phyloP scores from a whole-genome alignment of 2,888 invertebrate species.

The Hymenopus coronatus region DNA sequence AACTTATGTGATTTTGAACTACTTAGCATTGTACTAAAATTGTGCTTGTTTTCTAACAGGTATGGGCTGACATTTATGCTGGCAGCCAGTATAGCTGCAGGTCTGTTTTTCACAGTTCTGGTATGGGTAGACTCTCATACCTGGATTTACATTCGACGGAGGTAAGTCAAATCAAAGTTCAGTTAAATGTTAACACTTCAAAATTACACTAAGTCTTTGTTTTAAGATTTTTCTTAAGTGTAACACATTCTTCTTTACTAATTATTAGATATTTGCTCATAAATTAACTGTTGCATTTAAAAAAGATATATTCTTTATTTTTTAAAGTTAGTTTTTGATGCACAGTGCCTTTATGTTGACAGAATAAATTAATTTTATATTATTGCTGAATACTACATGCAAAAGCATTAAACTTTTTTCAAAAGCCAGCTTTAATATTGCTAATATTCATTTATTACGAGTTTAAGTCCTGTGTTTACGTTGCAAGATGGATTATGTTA shows the following conservation, averaged over 20 bases:
- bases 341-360: no score
- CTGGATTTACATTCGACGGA: conserved; percentile 93
- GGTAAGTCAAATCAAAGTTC: conserved; percentile 49
- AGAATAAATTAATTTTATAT: no score
- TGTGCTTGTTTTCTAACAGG: conserved; percentile 38
- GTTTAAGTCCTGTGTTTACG: no score
- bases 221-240: background rate
- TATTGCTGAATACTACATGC: no score
- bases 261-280: background rate
- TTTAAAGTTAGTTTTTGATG: no score
- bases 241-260: background rate
- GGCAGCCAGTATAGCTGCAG: conserved; percentile 80
- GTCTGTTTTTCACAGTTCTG: conserved; percentile 84
- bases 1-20: no score
- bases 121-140: conserved; percentile 95
- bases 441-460: no score
- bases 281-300: no score
- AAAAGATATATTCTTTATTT: no score
- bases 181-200: background rate
- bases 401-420: no score
- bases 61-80: conserved; percentile 81
- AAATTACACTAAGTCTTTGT: background rate
- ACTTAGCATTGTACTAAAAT: background rate
- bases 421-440: no score
- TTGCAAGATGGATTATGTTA: no score